Evolutionary conservation across 2,113 vertebrate species (phyloP), one percentile per base, ranked within the genome.

Genomic region (Lates calcarifer): DNA sequence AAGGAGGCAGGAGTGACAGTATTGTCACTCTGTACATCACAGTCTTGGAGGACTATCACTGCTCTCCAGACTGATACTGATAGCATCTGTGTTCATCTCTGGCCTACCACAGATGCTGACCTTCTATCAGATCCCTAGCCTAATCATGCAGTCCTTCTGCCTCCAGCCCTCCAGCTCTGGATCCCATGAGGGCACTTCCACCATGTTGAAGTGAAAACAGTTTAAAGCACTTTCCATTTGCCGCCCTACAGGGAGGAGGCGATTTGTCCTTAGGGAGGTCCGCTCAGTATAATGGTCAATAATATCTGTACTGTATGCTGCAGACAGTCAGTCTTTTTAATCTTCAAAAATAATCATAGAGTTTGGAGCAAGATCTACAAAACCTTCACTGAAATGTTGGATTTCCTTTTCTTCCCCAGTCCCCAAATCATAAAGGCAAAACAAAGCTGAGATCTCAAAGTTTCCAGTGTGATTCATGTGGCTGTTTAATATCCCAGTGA

Each of bases 21-120:
- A 55, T 64, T 82, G 89, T 83, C 87, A 80, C 60, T 77, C 65
- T 2, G 66, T 53, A 74, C 81, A 86, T 85, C 74, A 67, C 67
- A 63, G 74, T 65, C 66, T 47, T 31, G 70, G 69, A 67, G 43
- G 83, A 76, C 87, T 91, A 92, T 94, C 90, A 37, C 76, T 28
- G 49, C 81, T 84, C 79, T 92, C 77, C 89, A 91, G 85, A 81
- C 90, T 71, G 49, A 65, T 60, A 28, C 74, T 41, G 92, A 93
- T 93, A 92, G 75, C 85, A 93, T 93, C 92, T 67, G 84, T 89
- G 91, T 89, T 84, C 18, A 26, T 83, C 65, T 84, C 63, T 53
- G 49, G 83, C 80, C 90, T 84, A 87, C 72, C 86, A 74, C 84
- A 69, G 82, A 85, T 49, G 73, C 83, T 77, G 86, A 90, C 86